phyloP scores from a whole-genome alignment of 1,140 invertebrate genomes.

The Coboldia fuscipes region DNA sequence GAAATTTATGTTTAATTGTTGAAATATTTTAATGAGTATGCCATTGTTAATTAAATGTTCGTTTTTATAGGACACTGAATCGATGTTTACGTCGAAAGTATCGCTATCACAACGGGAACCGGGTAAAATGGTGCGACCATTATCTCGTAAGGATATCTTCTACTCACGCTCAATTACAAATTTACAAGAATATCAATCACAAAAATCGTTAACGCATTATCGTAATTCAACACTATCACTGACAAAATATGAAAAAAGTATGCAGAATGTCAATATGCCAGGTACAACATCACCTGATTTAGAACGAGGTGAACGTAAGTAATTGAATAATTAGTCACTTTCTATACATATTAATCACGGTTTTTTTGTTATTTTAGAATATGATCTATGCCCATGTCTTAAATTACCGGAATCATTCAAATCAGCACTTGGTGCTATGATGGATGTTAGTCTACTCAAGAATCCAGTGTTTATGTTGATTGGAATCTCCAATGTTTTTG shows the following conservation, averaged over 20 bases:
- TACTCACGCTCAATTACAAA: constrained; percentile 88
- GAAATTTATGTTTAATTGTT: too few species aligned
- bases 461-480: constrained; percentile 84
- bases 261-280: constrained; percentile 22
- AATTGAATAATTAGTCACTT: too few species aligned
- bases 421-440: constrained; percentile 68
- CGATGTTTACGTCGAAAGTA: constrained; percentile 20
- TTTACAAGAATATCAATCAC: constrained; percentile 78
- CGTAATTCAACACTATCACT: constrained; percentile 63
- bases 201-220: constrained; percentile 75
- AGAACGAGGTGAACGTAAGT: constrained; percentile 45
- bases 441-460: constrained; percentile 76
- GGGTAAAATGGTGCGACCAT: constrained; percentile 53
- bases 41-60: constrained; percentile 2
- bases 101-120: constrained; percentile 17
- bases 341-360: not conserved
- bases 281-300: constrained; percentile 26
- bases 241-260: constrained; percentile 38
- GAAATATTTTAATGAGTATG: too few species aligned
- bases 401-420: constrained; percentile 60
- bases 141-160: constrained; percentile 95
- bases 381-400: constrained; percentile 55
- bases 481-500: constrained; percentile 84
- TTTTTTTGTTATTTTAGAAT: constrained; percentile 24
- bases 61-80: constrained; percentile 1